Conservation (phyloP, 2,888 invertebrate genomes). For the Julus scanicus region DNA sequence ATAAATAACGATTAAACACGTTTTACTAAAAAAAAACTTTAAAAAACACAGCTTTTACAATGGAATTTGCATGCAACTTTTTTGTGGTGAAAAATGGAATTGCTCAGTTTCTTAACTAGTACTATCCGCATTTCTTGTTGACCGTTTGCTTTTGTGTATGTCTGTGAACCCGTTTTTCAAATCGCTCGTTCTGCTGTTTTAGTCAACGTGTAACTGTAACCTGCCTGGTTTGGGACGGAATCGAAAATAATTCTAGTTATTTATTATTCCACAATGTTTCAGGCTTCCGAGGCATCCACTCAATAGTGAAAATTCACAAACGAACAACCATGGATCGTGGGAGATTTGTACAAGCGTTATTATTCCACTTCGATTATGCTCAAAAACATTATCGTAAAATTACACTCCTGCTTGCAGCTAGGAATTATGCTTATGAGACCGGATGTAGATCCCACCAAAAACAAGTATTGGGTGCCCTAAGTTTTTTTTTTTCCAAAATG, state of each 20-base stretch:
- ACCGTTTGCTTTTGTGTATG: no score
- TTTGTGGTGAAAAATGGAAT: no score
- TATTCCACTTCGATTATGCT: neutral
- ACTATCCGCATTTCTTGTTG: no score
- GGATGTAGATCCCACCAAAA: neutral
- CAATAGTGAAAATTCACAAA: neutral
- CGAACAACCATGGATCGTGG: neutral
- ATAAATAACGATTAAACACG: no score
- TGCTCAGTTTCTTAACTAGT: no score
- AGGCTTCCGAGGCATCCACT: neutral
- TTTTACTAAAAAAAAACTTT: no score
- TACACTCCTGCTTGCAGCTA: neutral
- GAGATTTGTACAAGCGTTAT: neutral
- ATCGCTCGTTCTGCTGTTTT: no score
- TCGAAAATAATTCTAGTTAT: neutral
- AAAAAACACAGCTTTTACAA: no score
- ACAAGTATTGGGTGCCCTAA: no score
- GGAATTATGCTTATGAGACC: neutral
- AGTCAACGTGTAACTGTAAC: neutral
- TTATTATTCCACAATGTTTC: neutral
- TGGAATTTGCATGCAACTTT: no score
- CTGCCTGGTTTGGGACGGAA: conserved; percentile 2
- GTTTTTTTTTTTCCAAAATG: no score
- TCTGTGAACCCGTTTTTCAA: no score
- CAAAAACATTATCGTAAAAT: neutral